A percentile compares a stretch with the other conserved stretches of the same genome.
Evolutionary conservation across 2,888 invertebrate genomes (phyloP).

Genomic region (Acrocyrtus sp.): DNA sequence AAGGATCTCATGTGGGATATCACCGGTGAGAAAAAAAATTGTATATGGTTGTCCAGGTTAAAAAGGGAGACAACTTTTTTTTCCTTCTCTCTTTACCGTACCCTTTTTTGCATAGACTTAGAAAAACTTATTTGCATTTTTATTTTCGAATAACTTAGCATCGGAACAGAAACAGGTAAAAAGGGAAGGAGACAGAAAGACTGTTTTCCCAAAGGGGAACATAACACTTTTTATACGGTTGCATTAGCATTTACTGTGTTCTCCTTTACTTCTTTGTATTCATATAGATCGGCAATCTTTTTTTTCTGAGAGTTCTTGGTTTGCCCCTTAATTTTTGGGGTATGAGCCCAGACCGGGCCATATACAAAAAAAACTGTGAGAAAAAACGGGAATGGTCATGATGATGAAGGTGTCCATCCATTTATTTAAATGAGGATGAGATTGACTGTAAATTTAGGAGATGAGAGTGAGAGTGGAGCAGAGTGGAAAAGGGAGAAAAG

Average conservation of each 20-base stretch:
- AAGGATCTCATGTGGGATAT: neutral
- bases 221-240: neutral
- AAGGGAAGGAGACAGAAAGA: too few species aligned
- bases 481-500: too few species aligned
- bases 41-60: neutral
- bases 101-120: constrained; percentile 35
- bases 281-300: too few species aligned
- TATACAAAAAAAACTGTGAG: too few species aligned
- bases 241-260: too few species aligned
- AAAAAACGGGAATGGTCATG: neutral
- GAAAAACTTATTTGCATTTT: neutral
- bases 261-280: too few species aligned
- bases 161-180: constrained; percentile 2
- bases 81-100: neutral
- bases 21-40: constrained; percentile 4
- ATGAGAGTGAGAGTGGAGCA: neutral
- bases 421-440: constrained; percentile 17
- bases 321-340: constrained; percentile 22
- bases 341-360: too few species aligned
- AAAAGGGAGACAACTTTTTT: too few species aligned
- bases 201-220: constrained; percentile 38
- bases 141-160: constrained; percentile 26
- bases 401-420: neutral
- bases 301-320: constrained; percentile 1
- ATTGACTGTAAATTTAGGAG: neutral